These are phyloP conservation scores for Carassius auratus DNA, from an alignment of 2,113 vertebrate species.

Conservation along the genomic window DNA sequence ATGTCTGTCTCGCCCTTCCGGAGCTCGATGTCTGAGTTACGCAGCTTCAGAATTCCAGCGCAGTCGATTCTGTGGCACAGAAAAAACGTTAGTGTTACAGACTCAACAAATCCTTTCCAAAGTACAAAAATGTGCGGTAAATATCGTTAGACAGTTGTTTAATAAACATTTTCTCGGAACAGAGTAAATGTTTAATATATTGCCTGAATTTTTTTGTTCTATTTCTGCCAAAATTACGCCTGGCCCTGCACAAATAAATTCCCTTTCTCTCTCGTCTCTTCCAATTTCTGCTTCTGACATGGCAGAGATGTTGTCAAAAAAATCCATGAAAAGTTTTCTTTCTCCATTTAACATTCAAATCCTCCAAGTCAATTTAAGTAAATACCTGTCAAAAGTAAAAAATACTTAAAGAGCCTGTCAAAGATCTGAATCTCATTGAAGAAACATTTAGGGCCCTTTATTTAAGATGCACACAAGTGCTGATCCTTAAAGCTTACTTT, in stretches of 20 bases:
- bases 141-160: not conserved
- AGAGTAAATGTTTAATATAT: constrained; percentile 13
- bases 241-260: constrained; percentile 47
- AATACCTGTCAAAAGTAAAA: not conserved
- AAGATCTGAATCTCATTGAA: not conserved
- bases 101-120: constrained; percentile 14
- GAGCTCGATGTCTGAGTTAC: constrained; percentile 88
- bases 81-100: not conserved
- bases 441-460: constrained; percentile 10
- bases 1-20: constrained; percentile 89
- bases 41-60: constrained; percentile 85
- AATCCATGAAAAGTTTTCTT: not conserved
- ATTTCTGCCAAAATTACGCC: not conserved
- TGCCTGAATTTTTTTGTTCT: constrained; percentile 2
- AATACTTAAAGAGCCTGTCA: not conserved
- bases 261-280: not conserved
- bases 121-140: constrained; percentile 17
- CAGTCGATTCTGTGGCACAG: constrained; percentile 81
- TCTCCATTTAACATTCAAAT: not conserved
- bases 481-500: not conserved
- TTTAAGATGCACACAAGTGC: not conserved
- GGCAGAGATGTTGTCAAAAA: constrained; percentile 57
- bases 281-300: constrained; percentile 23
- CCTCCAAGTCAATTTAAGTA: not conserved
- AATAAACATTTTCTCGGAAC: constrained; percentile 13